Percentiles rank a stretch among this genome's conserved stretches.
phyloP scores from a whole-genome alignment of 2,888 invertebrate species.

The Philereme vetulata region DNA sequence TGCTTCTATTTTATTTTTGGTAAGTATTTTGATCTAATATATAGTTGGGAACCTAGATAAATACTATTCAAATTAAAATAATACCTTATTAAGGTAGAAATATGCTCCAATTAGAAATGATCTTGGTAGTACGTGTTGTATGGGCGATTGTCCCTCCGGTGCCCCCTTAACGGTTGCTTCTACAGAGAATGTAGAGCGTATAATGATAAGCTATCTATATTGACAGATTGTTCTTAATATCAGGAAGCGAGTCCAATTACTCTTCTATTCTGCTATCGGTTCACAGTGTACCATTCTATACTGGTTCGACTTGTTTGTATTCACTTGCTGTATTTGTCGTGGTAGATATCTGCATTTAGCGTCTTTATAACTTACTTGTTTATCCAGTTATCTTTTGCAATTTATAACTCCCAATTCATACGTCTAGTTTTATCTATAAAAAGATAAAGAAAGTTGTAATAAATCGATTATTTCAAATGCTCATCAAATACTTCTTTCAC shows the following conservation, averaged over 20 bases:
- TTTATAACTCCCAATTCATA: not conserved
- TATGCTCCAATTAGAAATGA: too few species aligned
- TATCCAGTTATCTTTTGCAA: conserved; percentile 3
- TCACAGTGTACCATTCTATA: conserved; percentile 7
- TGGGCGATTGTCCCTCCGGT: too few species aligned
- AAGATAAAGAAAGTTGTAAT: conserved; percentile 22
- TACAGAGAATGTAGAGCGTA: conserved; percentile 44
- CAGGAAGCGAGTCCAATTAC: conserved; percentile 34
- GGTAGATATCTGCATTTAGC: not conserved
- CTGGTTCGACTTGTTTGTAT: conserved; percentile 5
- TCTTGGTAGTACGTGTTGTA: too few species aligned
- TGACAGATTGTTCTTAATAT: conserved; percentile 47
- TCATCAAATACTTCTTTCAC: conserved; percentile 48
- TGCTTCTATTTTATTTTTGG: too few species aligned
- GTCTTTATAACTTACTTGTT: conserved; percentile 4
- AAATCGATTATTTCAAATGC: conserved; percentile 38
- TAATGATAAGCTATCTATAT: conserved; percentile 52
- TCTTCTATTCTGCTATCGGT: conserved; percentile 35
- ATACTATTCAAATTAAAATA: too few species aligned
- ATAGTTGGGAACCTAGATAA: too few species aligned
- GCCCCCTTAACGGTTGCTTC: conserved; percentile 49
- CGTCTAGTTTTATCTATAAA: not conserved
- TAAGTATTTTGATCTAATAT: too few species aligned
- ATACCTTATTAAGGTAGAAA: too few species aligned
- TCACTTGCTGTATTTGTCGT: conserved; percentile 8